Conservation (phyloP, 2,113 vertebrate species). For the Triplophysa siluroides region DNA sequence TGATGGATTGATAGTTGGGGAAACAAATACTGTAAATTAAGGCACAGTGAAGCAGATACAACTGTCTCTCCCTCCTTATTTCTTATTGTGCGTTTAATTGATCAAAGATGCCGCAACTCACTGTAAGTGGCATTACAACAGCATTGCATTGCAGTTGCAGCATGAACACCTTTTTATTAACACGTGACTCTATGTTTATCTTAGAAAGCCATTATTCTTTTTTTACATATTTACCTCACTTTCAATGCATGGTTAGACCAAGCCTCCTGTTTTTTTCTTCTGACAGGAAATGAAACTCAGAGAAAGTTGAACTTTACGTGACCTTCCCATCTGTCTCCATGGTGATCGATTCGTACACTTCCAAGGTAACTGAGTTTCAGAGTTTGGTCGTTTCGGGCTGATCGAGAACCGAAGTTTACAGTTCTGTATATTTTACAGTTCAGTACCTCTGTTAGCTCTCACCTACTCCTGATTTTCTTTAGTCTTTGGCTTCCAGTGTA, state of each 20-base stretch:
- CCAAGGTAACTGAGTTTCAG: slow-evolving; percentile 28
- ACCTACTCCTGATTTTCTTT: neutral
- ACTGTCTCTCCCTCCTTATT: neutral
- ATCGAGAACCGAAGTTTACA: slow-evolving; percentile 2
- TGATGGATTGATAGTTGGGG: neutral
- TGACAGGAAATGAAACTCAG: slow-evolving; percentile 44
- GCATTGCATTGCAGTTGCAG: neutral
- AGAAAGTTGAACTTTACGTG: slow-evolving; percentile 47
- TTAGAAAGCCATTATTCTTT: slow-evolving; percentile 8
- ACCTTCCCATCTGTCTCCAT: slow-evolving; percentile 45
- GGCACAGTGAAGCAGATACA: neutral
- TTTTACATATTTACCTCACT: slow-evolving; percentile 18
- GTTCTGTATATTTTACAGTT: neutral
- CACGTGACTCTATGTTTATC: slow-evolving; percentile 3
- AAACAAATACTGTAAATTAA: slow-evolving; percentile 6
- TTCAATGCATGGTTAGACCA: slow-evolving; percentile 21
- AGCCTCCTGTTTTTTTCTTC: neutral
- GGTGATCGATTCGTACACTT: slow-evolving; percentile 37
- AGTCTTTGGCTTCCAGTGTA: neutral
- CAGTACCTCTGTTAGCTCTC: neutral
- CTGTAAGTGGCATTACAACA: neutral
- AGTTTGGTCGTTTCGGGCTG: slow-evolving; percentile 8
- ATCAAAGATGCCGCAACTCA: slow-evolving; percentile 1
- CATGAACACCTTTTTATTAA: slow-evolving; percentile 2
- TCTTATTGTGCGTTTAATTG: neutral